Evolutionary conservation across 2,888 invertebrate genomes (phyloP), one percentile per base, ranked within the genome.

Genomic region (Cabera pusaria): DNA sequence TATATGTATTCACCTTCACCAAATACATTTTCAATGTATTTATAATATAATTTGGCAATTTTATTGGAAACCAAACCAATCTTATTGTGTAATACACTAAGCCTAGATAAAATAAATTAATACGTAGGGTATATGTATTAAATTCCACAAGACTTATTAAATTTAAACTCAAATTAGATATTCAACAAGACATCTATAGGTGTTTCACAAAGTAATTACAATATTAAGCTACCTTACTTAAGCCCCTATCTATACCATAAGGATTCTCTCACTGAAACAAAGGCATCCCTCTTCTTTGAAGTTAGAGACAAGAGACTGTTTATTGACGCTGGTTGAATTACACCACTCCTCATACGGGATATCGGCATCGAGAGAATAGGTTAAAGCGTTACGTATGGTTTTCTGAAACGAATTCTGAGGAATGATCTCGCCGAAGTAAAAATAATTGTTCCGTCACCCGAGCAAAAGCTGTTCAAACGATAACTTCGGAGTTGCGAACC

Each of bases 251-350:
- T n/a, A 2, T 11, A 42, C 43, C 76, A 75, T 61, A 65, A 76
- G 78, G 75, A 59, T 64, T 55, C 54, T 62, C 74, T 84, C 82
- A 84, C 74, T 83, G 72, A 59, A 59, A 56, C 52, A 51, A 59
- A 51, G 49, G 51, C 48, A 51, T 49, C 56, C n/a, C n/a, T n/a
- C n/a, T 63, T 63, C 81, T 85, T 85, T 86, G 83, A 84, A 72
- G 76, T 77, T 8, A 21, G 22, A 60, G 54, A 63, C 8, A 64
- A 69, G 69, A 71, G 66, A 64, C 57, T 65, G 80, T 84, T 80
- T 82, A 77, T 81, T 84, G 69, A 68, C 68, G 59, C 67, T 40
- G 26, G 42, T 41, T 71, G 63, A 59, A 62, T 69, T 65, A 60
- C 65, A 60, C 63, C 64, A 71, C 54, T 60, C 62, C 62, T 64